Evolutionary conservation across 2,113 vertebrate species (phyloP).

Genomic region (Trichomycterus rosablanca): DNA sequence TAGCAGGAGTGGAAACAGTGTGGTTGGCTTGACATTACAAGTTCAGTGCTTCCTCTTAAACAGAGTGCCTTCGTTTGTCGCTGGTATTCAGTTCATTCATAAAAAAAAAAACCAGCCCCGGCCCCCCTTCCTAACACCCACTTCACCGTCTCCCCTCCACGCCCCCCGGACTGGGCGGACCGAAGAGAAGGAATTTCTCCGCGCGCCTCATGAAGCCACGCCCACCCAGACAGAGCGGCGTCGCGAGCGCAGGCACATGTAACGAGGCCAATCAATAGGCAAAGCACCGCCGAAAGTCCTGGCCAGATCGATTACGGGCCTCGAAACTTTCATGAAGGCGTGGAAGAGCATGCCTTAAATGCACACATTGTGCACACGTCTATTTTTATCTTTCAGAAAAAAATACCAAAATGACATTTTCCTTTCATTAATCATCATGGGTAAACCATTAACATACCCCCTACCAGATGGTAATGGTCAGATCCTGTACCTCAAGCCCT

Average conservation of each 20-base stretch:
- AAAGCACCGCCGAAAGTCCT: constrained; percentile 64
- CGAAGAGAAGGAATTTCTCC: constrained; percentile 33
- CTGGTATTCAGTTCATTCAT: constrained; percentile 67
- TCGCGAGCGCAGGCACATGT: constrained; percentile 64
- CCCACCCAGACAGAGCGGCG: constrained; percentile 77
- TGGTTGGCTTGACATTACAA: constrained; percentile 31
- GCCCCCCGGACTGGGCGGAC: constrained; percentile 49
- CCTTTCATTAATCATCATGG: too few species aligned
- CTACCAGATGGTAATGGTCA: too few species aligned
- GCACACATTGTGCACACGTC: too few species aligned
- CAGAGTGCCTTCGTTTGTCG: constrained; percentile 58
- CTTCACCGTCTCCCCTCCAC: not conserved
- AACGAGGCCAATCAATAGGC: constrained; percentile 68
- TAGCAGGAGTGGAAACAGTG: constrained; percentile 7
- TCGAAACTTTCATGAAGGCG: constrained; percentile 31
- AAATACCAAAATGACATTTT: too few species aligned
- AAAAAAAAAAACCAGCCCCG: constrained; percentile 46
- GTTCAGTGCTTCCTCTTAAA: constrained; percentile 32
- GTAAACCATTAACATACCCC: too few species aligned
- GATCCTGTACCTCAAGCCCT: too few species aligned
- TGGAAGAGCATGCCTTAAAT: too few species aligned
- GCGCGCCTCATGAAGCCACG: constrained; percentile 50
- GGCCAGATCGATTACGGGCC: constrained; percentile 61
- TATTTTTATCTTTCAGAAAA: too few species aligned
- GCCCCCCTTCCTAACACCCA: constrained; percentile 47